Base-by-base conservation (phyloP, 1,140 invertebrate species). In the Eriocheir sinensis region DNA sequence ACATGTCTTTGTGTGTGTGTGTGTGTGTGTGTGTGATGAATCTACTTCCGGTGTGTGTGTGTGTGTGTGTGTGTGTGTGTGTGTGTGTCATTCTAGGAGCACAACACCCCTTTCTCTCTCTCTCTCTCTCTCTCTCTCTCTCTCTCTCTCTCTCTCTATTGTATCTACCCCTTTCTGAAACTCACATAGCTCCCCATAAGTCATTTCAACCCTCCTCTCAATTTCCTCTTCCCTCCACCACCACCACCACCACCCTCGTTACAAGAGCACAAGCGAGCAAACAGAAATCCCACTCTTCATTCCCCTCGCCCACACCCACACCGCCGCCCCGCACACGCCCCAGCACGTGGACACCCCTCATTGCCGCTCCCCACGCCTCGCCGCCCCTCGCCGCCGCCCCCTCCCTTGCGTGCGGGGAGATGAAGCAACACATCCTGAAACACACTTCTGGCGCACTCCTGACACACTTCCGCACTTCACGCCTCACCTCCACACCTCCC, bases 321-420 rank as follows among this genome's bases (percentile, higher is more conserved):
- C 38, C 40, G 41, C n/a, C 88, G 48, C 89, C 34, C 89, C n/a
- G 2, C 48, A 72, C 89, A 89, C 88, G 88, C 88, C n/a, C 21
- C 32, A 27, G 21, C 48, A 90, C 15, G 60, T 72, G 48, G 48
- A 53, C 48, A 0, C 48, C 12, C 48, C 48, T 53, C 48, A 53
- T 21, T 53, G 48, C 12, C 48, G 48, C 48, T 53, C 48, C 48
- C 48, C 48, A 53, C 48, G 48, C 48, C 21, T 17, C 60, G 60
- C 17, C 21, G 60, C 60, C 60, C 60, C 60, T 21, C 60, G 60
- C 60, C 17, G 21, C 27, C 60, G 6, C 60, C 21, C 27, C 12
- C 60, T 21, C 60, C 21, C 60, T n/a, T n/a, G 60, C 17, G 60
- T 27, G 60, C 1, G 27, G 60, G 60, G 60, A 9, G 21, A n/a